Evolutionary conservation across 2,113 vertebrate species (phyloP), one percentile per base, ranked within the genome.

Genomic region (Hippocampus barbouri): DNA sequence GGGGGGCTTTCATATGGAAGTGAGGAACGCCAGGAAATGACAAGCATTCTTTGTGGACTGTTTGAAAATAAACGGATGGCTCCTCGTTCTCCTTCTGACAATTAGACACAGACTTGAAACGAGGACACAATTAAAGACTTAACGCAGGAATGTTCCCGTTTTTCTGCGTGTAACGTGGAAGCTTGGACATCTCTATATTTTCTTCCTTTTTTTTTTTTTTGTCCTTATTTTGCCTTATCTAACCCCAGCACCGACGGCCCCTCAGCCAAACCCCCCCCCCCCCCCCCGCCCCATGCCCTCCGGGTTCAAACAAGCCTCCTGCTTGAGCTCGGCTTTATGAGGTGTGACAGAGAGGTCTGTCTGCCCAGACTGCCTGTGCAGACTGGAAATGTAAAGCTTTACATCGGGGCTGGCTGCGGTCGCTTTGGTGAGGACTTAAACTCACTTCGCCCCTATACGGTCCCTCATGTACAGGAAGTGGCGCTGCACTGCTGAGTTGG

Each of bases 401-500:
- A 79, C 86, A 87, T 88, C 83, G 80, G 27, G 79, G 72, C 30
- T 38, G 60, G 76, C 80, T 85, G 83, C 65, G 67, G 84, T 78
- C 70, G 38, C 76, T 74, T 83, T n/a, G 66, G 76, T 73, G 75
- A 79, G 71, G 85, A 76, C 79, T 80, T 84, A 75, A 84, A 83
- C 82, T 79, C 68, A 45, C 80, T 80, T 83, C 77, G 79, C 78
- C 85, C 80, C 76, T 69, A 83, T 84, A 85, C 69, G 41, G 76
- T 72, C 38, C 77, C 78, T 74, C 77, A 1, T 74, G 80, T 76
- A 84, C 82, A 88, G 85, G 80, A 87, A 80, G 74, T 78, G 70
- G 78, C 76, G 83, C 82, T 86, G 75, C 92, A 91, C 84, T 92
- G 94, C 95, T 94, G 94, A 97, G 92, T 90, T 89, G 93, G 89